A percentile compares a stretch with the other conserved stretches of the same genome.
phyloP scores from a whole-genome alignment of 2,797 vertebrate genomes.

The Botia kubotai region DNA sequence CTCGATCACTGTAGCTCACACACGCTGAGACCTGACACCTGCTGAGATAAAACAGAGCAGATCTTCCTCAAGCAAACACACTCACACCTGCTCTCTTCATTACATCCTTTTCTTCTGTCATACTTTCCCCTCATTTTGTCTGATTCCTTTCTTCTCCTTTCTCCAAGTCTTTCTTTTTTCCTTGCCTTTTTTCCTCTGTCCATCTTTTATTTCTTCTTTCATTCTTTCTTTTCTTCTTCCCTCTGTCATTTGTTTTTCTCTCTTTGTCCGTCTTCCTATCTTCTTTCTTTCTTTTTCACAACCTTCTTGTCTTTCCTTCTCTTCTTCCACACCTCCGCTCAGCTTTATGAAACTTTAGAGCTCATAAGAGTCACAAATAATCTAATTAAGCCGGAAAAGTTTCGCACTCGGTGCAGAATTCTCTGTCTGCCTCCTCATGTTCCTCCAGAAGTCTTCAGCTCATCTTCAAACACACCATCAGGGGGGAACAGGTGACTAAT shows the following conservation, averaged over 20 bases:
- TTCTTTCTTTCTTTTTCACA: background rate
- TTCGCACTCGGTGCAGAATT: conserved; percentile 22
- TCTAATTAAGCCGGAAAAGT: conserved; percentile 35
- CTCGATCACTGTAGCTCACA: background rate
- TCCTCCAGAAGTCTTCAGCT: conserved; percentile 9
- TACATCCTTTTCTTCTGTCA: background rate
- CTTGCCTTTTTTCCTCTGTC: background rate
- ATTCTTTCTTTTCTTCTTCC: background rate
- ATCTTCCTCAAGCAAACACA: background rate
- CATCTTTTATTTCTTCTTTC: background rate
- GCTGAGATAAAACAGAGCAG: background rate
- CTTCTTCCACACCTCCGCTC: conserved; percentile 1
- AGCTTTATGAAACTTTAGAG: conserved; percentile 16
- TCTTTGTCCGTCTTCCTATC: background rate
- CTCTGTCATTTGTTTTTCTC: background rate
- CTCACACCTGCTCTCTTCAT: background rate
- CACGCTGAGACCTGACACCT: conserved; percentile 4
- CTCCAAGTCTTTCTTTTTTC: background rate
- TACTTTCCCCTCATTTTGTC: background rate
- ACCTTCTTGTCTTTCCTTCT: background rate
- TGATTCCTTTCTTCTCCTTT: background rate
- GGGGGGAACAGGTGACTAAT: conserved; percentile 36
- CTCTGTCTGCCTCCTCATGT: background rate
- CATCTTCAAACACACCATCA: conserved; percentile 26
- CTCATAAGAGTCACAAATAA: conserved; percentile 48